Evolutionary conservation across 2,113 vertebrate species (phyloP).

Genomic region (Zosterops borbonicus): DNA sequence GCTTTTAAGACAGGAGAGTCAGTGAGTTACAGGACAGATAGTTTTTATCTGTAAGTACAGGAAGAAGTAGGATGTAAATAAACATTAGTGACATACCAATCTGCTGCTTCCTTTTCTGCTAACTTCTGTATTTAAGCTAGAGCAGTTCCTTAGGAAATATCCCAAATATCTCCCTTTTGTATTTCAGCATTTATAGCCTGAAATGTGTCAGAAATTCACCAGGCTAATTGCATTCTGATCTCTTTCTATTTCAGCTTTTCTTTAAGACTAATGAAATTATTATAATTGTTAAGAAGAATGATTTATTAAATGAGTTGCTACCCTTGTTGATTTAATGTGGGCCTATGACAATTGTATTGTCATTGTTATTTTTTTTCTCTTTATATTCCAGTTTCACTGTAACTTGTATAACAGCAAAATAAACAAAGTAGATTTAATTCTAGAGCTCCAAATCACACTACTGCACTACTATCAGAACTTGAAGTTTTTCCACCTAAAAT

Average conservation of each 20-base stretch:
- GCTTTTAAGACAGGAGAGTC: constrained; percentile 12
- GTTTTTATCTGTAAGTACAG: constrained; percentile 48
- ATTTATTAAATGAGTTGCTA: constrained; percentile 1
- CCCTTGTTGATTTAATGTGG: background rate
- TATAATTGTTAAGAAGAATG: constrained; percentile 1
- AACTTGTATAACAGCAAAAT: background rate
- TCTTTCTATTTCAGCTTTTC: background rate
- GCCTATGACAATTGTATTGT: background rate
- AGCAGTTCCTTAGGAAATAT: constrained; percentile 64
- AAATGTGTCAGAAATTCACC: background rate
- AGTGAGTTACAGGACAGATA: background rate
- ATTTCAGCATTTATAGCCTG: background rate
- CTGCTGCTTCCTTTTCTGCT: constrained; percentile 69
- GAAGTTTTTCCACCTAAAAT: background rate
- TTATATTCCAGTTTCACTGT: background rate
- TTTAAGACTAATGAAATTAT: constrained; percentile 30
- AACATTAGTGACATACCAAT: constrained; percentile 69
- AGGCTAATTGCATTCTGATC: background rate
- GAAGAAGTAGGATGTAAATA: constrained; percentile 63
- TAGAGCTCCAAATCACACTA: background rate
- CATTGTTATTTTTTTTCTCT: background rate
- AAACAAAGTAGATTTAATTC: background rate
- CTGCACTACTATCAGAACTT: background rate
- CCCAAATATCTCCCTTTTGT: constrained; percentile 6
- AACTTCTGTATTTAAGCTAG: constrained; percentile 41